A percentile compares a stretch with the other conserved stretches of the same genome.
Evolutionary conservation across 2,888 invertebrate genomes (phyloP).

Genomic region (Biston stratarius): DNA sequence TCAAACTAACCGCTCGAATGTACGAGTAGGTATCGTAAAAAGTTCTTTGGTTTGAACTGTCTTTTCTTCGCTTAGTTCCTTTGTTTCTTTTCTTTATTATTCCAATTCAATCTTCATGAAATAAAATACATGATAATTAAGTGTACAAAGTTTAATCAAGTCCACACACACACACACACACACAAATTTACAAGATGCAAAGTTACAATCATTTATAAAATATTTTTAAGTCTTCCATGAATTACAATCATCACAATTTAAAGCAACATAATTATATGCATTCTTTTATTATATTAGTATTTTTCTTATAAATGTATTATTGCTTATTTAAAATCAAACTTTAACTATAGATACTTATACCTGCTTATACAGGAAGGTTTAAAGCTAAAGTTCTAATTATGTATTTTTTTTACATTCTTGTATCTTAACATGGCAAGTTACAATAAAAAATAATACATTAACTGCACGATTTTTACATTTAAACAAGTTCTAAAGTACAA

Average conservation of each 20-base stretch:
- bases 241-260: slow-evolving; percentile 2
- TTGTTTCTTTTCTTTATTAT: slow-evolving; percentile 6
- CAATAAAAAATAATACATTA: background rate
- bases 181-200: background rate
- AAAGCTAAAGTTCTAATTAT: background rate
- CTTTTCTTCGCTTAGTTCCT: slow-evolving; percentile 16
- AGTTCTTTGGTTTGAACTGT: slow-evolving; percentile 12
- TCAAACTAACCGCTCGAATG: slow-evolving; percentile 18
- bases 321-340: background rate
- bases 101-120: background rate
- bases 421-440: background rate
- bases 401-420: background rate
- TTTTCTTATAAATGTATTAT: slow-evolving; percentile 13
- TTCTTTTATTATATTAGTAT: background rate
- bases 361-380: background rate
- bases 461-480: no score
- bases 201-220: slow-evolving; percentile 2
- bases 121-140: background rate
- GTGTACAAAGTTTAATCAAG: slow-evolving; percentile 9
- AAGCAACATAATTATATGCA: no score
- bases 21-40: slow-evolving; percentile 19
- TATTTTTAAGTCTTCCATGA: slow-evolving; percentile 4
- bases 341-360: no score
- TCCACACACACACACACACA: background rate
- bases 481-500: no score